Evolutionary conservation across 2,113 vertebrate species (phyloP), one percentile per base, ranked within the genome.

Genomic region (Murina feae): DNA sequence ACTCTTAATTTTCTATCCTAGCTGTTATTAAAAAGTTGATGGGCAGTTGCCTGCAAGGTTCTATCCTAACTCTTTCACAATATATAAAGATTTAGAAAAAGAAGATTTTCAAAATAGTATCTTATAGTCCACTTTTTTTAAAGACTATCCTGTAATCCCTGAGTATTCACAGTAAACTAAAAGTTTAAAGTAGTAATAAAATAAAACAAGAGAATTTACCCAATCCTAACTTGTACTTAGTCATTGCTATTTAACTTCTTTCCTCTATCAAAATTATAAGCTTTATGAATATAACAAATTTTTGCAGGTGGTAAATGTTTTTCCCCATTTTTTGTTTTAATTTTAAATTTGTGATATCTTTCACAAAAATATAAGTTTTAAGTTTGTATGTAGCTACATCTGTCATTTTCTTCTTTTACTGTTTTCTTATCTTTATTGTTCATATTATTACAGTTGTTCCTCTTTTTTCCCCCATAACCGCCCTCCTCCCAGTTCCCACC

Each of bases 351-450:
- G n/a, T n/a, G n/a, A n/a, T n/a, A n/a, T n/a, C n/a, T n/a, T n/a
- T n/a, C n/a, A n/a, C n/a, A n/a, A 85, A 94, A 78, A 5, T 30
- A 68, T 74, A n/a, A n/a, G 60, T 58, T 85, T 85, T 51, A 63
- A 17, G 21, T 79, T 63, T 63, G 78, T 35, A 78, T 79, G n/a
- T 32, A 71, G 60, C 28, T 60, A 35, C n/a, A 60, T 71, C 51
- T 90, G 16, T 94, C 63, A 60, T 93, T 80, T 80, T 81, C 14
- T 81, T 72, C 42, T 51, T 94, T 79, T 90, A 35, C 72, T 78
- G 66, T 69, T 69, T 79, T 85, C 42, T n/a, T n/a, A n/a, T n/a
- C n/a, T n/a, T n/a, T n/a, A n/a, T n/a, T n/a, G n/a, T n/a, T n/a
- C n/a, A n/a, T n/a, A n/a, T n/a, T n/a, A n/a, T n/a, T n/a, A n/a